These are phyloP conservation scores for Tinea trinotella DNA, from an alignment of 2,888 invertebrate species.

Conservation along the genomic window DNA sequence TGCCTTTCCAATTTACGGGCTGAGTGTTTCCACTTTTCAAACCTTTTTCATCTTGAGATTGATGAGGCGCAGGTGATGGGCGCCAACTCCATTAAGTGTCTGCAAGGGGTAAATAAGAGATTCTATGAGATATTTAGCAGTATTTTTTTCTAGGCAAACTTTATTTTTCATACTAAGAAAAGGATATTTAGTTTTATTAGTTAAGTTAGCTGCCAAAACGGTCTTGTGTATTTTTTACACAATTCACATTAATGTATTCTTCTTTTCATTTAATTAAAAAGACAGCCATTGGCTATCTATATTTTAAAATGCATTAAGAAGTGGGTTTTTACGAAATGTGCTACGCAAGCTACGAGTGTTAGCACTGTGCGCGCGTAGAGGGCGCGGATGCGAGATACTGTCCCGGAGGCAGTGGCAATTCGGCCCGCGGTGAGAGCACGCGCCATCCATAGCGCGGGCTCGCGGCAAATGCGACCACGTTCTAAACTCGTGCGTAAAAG, in stretches of 20 bases:
- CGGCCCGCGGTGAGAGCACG: slow-evolving; percentile 38
- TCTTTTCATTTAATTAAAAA: too few species aligned
- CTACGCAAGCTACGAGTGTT: background rate
- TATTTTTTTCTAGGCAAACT: background rate
- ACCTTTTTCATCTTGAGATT: slow-evolving; percentile 16
- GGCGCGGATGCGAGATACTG: slow-evolving; percentile 29
- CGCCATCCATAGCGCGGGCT: background rate
- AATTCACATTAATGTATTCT: too few species aligned
- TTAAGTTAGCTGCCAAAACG: too few species aligned
- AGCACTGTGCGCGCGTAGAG: slow-evolving; percentile 34
- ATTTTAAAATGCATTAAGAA: background rate
- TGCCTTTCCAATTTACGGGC: slow-evolving; percentile 17
- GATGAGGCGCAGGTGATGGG: slow-evolving; percentile 18
- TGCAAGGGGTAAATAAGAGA: background rate
- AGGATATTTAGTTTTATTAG: too few species aligned
- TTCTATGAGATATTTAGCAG: background rate
- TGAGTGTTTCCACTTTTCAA: slow-evolving; percentile 15
- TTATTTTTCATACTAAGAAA: background rate
- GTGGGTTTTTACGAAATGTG: background rate
- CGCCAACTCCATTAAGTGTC: slow-evolving; percentile 8
- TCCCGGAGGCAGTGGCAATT: slow-evolving; percentile 48
- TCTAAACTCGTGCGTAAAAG: background rate
- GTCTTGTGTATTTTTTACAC: too few species aligned
- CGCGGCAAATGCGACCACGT: background rate
- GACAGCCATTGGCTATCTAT: too few species aligned